Base-by-base conservation (phyloP, 2,797 vertebrate species). In the Rhodeus uyekii region DNA sequence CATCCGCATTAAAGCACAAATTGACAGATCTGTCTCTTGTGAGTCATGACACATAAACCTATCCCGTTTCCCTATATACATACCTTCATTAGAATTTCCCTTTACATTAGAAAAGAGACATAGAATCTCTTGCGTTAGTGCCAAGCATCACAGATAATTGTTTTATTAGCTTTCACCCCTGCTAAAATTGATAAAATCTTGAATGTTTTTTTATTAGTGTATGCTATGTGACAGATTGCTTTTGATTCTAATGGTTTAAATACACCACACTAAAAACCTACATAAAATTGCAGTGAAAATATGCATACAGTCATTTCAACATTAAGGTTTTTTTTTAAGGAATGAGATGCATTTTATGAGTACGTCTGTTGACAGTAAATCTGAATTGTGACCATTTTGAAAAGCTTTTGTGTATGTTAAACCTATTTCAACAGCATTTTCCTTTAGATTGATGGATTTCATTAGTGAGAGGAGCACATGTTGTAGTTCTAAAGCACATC, bases 401-500 rank as follows among this genome's bases (percentile, higher is more conserved):
- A 73, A 77, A 75, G 48, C 61, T 46, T 39, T 48, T 73, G 14
- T 78, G 68, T 64, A 38, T 76, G 27, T 44, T 32, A 61, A 76
- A 34, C 38, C 18, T 29, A 48, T 55, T 78, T 58, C 32, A 29
- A 32, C 61, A 68, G 48, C n/a, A 55, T 36, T 19, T 80, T 36
- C 18, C 65, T 29, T 19, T 39, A 19, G 1, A 27, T 24, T 42
- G 22, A 76, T 60, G 64, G 46, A 53, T 64, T 79, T 53, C 48
- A 55, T 39, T 39, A 80, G 4, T n/a, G 39, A 71, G 18, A 36
- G 5, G 38, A 22, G 50, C 34, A 78, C 9, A 44, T 60, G 27
- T 39, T 34, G 50, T 55, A n/a, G 32, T 12, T 63, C 1, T 18
- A 18, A 77, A 64, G 34, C 67, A 53, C 78, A 61, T 50, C 3